Conservation (phyloP, 2,113 vertebrate genomes). For the Corvus hawaiiensis region DNA sequence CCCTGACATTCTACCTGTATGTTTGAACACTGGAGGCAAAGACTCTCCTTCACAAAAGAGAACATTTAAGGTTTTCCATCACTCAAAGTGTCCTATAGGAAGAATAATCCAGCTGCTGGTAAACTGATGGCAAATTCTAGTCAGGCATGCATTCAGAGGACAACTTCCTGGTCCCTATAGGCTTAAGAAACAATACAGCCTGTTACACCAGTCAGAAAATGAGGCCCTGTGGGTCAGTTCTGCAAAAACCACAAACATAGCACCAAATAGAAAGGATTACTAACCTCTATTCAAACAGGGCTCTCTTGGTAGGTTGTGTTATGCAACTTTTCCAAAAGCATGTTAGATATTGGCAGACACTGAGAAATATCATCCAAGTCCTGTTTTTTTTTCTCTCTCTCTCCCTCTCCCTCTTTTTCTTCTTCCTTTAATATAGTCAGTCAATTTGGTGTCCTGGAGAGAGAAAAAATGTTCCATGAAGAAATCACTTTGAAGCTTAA, state of each 20-base stretch:
- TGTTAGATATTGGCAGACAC: slow-evolving; percentile 40
- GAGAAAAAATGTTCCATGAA: slow-evolving; percentile 62
- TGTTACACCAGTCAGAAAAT: neutral
- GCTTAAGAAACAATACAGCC: neutral
- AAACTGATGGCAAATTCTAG: neutral
- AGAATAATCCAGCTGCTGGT: neutral
- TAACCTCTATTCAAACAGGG: slow-evolving; percentile 20
- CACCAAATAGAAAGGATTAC: slow-evolving; percentile 29
- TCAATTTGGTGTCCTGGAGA: slow-evolving; percentile 54
- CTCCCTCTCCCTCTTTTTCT: neutral
- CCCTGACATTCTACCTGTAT: neutral
- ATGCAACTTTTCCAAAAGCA: slow-evolving; percentile 55
- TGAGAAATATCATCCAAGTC: slow-evolving; percentile 50
- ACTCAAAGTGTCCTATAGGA: neutral
- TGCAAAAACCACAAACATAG: slow-evolving; percentile 1
- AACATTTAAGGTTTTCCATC: neutral
- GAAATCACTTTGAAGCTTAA: slow-evolving; percentile 64
- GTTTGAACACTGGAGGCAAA: neutral
- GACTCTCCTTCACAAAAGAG: neutral
- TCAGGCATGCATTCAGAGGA: neutral
- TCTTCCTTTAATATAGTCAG: slow-evolving; percentile 36
- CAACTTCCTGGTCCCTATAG: neutral
- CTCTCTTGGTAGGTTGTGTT: slow-evolving; percentile 17
- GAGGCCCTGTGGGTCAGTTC: neutral
- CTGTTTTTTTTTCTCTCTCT: neutral